Base-by-base conservation (phyloP, 1,140 invertebrate genomes). In the Euborellia annulipes region DNA sequence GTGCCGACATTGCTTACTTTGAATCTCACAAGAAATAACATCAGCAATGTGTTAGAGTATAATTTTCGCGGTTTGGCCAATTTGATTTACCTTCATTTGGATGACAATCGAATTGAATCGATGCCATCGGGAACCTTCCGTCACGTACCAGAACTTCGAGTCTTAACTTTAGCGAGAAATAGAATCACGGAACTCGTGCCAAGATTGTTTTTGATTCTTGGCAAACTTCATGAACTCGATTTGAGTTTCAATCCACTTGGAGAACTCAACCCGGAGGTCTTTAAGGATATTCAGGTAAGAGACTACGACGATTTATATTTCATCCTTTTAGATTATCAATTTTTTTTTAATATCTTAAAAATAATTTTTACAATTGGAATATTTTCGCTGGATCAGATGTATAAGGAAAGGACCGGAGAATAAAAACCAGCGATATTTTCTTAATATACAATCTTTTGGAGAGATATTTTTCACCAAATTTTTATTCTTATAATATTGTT, bases 1-100 rank as follows among this genome's bases (percentile, higher is more conserved):
- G 68, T 85, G 2, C 71, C 68, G 43, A 73, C 75, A 45, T 63
- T 86, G 21, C 68, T 70, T 48, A 60, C 76, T 21, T 65, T 88
- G 32, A 79, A 87, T 59, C 63, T 88, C 8, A 76, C 79, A 0
- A 65, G 76, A 52, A 87, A 88, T 59, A 83, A 83, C 53, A 76
- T 88, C 39, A 78, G 76, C 8, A 50, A 57, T 13, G 42, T 66
- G 9, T 44, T 58, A 17, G 64, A 67, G 19, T 57, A 59, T 27
- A 61, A 62, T 45, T 62, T 62, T 48, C 49, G 54, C n/a, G 62
- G 64, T 3, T 52, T 71, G 34, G 50, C 56, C 16, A 58, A 63
- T 22, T 54, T 73, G 19, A 54, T 60, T 11, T 56, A 61, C n/a
- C 55, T 73, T 3, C 57, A 65, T 52, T 51, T 72, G 30, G 62